These are phyloP conservation scores for Entomobrya multifasciata DNA, from an alignment of 2,888 invertebrate genomes.

Conservation along the genomic window DNA sequence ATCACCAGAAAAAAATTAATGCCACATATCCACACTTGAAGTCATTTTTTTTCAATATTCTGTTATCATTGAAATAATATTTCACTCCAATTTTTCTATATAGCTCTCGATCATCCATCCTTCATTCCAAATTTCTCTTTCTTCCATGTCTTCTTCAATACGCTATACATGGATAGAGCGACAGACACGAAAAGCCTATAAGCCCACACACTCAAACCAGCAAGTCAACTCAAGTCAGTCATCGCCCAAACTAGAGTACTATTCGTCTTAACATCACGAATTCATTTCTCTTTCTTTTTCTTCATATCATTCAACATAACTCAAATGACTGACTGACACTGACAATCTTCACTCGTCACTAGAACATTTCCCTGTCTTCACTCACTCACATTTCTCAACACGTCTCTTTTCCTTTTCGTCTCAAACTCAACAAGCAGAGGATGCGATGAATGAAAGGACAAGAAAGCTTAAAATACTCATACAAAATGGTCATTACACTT, in stretches of 20 bases:
- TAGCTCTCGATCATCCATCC: not conserved
- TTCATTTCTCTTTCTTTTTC: not conserved
- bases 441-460: constrained; percentile 21
- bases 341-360: constrained; percentile 57
- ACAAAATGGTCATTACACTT: no score
- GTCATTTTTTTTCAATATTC: not conserved
- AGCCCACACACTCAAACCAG: not conserved
- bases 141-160: not conserved
- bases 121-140: not conserved
- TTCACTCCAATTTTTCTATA: constrained; percentile 9
- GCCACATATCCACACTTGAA: not conserved
- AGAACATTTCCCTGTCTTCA: constrained; percentile 42
- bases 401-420: no score
- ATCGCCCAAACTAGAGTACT: not conserved
- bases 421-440: not conserved
- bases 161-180: no score
- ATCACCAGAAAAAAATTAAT: not conserved
- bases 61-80: not conserved
- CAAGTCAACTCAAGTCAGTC: not conserved
- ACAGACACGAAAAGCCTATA: not conserved
- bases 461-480: not conserved
- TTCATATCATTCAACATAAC: constrained; percentile 49
- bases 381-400: constrained; percentile 2
- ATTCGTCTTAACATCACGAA: not conserved
- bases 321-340: constrained; percentile 59